phyloP scores from a whole-genome alignment of 2,888 invertebrate genomes.

The Drosophila diplacantha region DNA sequence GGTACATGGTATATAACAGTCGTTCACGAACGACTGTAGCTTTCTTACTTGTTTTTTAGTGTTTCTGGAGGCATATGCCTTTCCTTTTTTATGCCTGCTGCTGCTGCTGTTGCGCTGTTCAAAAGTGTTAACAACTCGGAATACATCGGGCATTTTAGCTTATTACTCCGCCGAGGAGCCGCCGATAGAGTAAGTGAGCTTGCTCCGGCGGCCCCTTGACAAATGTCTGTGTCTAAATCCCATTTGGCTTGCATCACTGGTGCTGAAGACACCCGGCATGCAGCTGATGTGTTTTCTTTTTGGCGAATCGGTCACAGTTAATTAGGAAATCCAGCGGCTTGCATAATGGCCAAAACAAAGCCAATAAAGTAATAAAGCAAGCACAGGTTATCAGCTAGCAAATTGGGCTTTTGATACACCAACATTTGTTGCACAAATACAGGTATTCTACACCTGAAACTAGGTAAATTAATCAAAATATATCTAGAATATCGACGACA shows the following conservation, averaged over 20 bases:
- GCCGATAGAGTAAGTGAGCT: not conserved
- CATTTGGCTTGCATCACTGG: slow-evolving; percentile 43
- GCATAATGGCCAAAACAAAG: slow-evolving; percentile 30
- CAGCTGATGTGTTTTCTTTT: slow-evolving; percentile 13
- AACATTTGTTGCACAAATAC: not conserved
- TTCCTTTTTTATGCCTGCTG: not conserved
- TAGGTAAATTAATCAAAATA: not conserved
- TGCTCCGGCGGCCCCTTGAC: slow-evolving; percentile 44
- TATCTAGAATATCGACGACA: slow-evolving; percentile 9
- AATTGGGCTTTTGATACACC: not conserved
- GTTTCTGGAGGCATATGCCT: not conserved
- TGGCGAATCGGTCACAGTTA: slow-evolving; percentile 43
- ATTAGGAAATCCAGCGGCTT: slow-evolving; percentile 49
- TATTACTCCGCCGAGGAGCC: slow-evolving; percentile 1
- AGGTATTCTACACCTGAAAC: slow-evolving; percentile 1
- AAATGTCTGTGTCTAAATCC: slow-evolving; percentile 42
- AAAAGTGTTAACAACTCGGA: slow-evolving; percentile 21
- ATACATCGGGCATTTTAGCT: slow-evolving; percentile 11
- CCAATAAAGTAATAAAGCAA: slow-evolving; percentile 13
- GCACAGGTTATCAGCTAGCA: not conserved
- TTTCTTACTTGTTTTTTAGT: too few relatives aligned
- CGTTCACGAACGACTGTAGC: too few relatives aligned
- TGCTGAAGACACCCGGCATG: not conserved
- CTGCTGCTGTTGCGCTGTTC: slow-evolving; percentile 6
- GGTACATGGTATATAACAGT: too few relatives aligned